Conservation (phyloP, 2,113 vertebrate genomes). For the Mobula hypostoma region DNA sequence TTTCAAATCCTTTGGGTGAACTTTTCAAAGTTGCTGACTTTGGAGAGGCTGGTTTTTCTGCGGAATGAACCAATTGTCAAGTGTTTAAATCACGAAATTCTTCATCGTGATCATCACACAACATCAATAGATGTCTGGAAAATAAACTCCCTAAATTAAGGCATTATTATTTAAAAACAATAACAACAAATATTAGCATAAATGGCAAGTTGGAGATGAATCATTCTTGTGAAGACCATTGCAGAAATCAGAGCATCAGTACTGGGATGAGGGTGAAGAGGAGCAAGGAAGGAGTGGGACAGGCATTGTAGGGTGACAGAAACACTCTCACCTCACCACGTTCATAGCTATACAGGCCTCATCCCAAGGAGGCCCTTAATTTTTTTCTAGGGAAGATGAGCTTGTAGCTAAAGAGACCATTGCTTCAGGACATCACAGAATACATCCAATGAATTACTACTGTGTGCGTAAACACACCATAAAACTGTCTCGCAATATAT, state of each 20-base stretch:
- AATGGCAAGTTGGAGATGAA: no score
- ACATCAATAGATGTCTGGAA: background rate
- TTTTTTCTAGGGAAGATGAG: no score
- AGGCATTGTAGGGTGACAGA: background rate
- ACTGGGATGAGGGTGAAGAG: no score
- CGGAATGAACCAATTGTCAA: conserved; percentile 41
- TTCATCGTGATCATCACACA: background rate
- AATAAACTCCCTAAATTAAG: no score
- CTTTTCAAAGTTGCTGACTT: conserved; percentile 89
- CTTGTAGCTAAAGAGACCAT: no score
- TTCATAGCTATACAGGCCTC: background rate
- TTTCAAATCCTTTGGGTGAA: conserved; percentile 92
- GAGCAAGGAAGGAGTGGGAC: background rate
- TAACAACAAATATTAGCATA: no score
- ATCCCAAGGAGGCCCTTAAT: no score
- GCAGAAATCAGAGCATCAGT: no score
- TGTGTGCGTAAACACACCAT: background rate
- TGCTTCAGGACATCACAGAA: no score
- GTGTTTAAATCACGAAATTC: background rate
- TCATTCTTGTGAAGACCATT: no score
- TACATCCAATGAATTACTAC: no score
- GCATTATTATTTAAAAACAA: no score
- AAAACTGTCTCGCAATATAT: background rate
- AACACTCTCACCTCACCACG: background rate
- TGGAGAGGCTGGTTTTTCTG: conserved; percentile 93